A percentile compares a stretch with the other conserved stretches of the same genome.
Evolutionary conservation across 2,888 invertebrate species (phyloP).

Genomic region (Notocelia uddmanniana): DNA sequence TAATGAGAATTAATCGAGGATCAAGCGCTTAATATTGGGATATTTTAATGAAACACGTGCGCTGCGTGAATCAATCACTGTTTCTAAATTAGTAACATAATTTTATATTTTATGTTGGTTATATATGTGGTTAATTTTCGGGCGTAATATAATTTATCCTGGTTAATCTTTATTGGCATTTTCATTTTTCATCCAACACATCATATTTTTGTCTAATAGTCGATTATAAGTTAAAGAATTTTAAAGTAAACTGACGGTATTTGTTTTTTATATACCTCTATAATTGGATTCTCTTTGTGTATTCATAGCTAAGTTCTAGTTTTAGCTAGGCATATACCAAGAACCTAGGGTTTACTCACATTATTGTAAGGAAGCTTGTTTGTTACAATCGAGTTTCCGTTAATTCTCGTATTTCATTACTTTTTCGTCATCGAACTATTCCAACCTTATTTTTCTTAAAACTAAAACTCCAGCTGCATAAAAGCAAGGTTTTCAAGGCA

Average conservation of each 20-base stretch:
- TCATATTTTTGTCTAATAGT: too few relatives aligned
- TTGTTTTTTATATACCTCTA: too few relatives aligned
- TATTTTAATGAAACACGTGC: background rate
- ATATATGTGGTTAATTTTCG: background rate
- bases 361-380: too few relatives aligned
- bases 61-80: background rate
- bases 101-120: background rate
- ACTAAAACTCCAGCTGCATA: background rate
- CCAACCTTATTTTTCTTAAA: background rate
- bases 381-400: too few relatives aligned
- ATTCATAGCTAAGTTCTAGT: too few relatives aligned
- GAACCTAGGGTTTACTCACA: too few relatives aligned
- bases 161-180: background rate
- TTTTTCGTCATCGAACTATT: too few relatives aligned
- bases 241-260: too few relatives aligned
- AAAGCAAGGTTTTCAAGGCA: background rate
- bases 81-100: background rate
- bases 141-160: background rate
- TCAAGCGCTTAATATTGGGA: background rate
- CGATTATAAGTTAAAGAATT: too few relatives aligned
- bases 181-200: background rate
- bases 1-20: conserved; percentile 7
- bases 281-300: too few relatives aligned
- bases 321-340: too few relatives aligned
- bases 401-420: too few relatives aligned